Conservation (phyloP, 2,797 vertebrate genomes). For the Acestrorhynchus altus region DNA sequence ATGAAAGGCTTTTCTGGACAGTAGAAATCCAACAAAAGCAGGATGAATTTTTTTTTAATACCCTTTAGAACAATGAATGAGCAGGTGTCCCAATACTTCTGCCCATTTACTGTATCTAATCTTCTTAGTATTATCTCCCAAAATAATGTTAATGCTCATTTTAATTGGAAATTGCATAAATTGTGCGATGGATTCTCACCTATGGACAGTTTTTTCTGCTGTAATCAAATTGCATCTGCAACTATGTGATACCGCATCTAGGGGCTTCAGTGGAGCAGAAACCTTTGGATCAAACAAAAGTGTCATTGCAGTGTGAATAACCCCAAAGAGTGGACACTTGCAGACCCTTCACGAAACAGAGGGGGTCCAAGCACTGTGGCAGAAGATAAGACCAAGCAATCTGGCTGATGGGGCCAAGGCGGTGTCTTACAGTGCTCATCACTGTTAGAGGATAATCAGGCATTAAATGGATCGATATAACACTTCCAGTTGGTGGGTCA, state of each 20-base stretch:
- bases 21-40: too few species aligned
- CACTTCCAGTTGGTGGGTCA: slow-evolving; percentile 19
- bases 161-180: too few species aligned
- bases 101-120: too few species aligned
- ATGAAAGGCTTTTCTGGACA: too few species aligned
- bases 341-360: background rate
- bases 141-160: too few species aligned
- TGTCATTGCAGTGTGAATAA: background rate
- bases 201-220: background rate
- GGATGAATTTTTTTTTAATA: too few species aligned
- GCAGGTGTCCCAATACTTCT: too few species aligned
- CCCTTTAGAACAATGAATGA: too few species aligned
- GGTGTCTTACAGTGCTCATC: slow-evolving; percentile 1
- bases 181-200: too few species aligned
- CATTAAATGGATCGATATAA: slow-evolving; percentile 30
- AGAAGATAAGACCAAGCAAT: background rate
- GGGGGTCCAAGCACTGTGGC: background rate
- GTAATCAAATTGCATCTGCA: too few species aligned
- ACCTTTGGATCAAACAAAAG: background rate
- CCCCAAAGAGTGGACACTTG: background rate
- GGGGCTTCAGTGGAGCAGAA: background rate
- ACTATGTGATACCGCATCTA: too few species aligned
- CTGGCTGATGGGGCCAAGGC: background rate
- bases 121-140: too few species aligned
- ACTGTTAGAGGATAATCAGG: slow-evolving; percentile 12